Percentiles rank a stretch among this genome's conserved stretches.
Conservation (phyloP, 2,113 vertebrate genomes). For the Micronisus gabar region DNA sequence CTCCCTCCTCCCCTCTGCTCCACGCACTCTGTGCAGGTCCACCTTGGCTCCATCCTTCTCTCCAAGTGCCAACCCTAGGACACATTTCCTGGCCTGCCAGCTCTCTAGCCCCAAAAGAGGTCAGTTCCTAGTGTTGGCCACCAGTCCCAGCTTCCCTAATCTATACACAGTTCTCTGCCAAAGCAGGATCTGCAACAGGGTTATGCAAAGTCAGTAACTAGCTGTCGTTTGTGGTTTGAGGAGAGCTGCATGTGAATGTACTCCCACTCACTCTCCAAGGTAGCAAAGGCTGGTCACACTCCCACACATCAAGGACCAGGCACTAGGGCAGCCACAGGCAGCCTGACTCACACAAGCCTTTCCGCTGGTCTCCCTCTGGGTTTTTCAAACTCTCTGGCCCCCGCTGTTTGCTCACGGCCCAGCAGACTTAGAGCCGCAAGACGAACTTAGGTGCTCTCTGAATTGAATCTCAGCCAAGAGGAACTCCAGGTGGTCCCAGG, state of each 20-base stretch:
- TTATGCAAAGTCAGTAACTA: not conserved
- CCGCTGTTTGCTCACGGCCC: not conserved
- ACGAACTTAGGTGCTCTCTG: not conserved
- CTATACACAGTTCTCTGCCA: not conserved
- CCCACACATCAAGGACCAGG: not conserved
- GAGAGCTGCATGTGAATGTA: not conserved
- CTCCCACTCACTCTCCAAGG: not conserved
- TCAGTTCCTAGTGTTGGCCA: not conserved
- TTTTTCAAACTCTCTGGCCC: not conserved
- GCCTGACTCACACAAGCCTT: not conserved
- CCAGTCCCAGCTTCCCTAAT: not conserved
- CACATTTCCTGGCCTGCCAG: too few species aligned
- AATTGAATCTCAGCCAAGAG: not conserved
- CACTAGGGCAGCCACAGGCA: not conserved
- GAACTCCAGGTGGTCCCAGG: not conserved
- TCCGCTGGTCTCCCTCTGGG: not conserved
- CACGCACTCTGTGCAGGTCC: too few species aligned
- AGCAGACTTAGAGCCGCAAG: not conserved
- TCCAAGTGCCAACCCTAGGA: not conserved
- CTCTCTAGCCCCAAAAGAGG: not conserved
- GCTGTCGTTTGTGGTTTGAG: not conserved
- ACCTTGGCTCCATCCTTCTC: not conserved
- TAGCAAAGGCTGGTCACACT: rapidly evolving
- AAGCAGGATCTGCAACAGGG: not conserved
- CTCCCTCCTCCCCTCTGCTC: not conserved